A percentile compares a stretch with the other conserved stretches of the same genome.
Conservation (phyloP, 2,888 invertebrate species). For the Tortricodes alternella region DNA sequence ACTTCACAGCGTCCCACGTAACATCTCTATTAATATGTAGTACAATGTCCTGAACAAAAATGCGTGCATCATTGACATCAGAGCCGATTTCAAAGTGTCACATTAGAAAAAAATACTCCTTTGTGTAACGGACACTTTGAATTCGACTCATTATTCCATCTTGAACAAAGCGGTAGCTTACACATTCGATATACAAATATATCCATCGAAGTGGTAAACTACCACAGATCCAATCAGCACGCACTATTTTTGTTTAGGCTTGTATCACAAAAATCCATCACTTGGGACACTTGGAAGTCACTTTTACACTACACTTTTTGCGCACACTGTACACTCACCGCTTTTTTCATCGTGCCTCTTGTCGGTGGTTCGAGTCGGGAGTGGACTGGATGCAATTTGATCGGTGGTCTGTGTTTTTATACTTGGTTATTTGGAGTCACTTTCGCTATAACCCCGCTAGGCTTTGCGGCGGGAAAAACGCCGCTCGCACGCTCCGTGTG, state of each 20-base stretch:
- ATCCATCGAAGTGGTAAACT: conserved; percentile 19
- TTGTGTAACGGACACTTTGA: neutral
- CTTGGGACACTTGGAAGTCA: conserved; percentile 70
- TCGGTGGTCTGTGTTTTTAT: conserved; percentile 75
- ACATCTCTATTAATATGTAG: no score
- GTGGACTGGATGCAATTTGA: conserved; percentile 73
- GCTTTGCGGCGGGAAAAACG: conserved; percentile 50
- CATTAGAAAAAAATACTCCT: neutral
- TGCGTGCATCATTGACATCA: conserved; percentile 6
- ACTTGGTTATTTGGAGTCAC: conserved; percentile 78
- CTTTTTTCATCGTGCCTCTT: conserved; percentile 77
- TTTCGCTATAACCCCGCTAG: conserved; percentile 77
- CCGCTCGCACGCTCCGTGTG: conserved; percentile 44
- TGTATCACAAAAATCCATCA: conserved; percentile 42
- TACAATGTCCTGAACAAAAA: conserved; percentile 5
- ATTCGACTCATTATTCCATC: neutral
- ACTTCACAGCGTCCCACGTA: conserved; percentile 18
- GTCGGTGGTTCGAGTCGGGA: conserved; percentile 74
- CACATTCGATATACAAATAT: conserved; percentile 6
- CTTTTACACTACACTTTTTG: conserved; percentile 53
- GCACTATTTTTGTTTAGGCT: conserved; percentile 47
- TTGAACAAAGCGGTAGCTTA: conserved; percentile 5
- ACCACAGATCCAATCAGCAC: conserved; percentile 37
- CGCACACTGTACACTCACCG: conserved; percentile 65
- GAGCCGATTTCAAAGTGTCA: conserved; percentile 4